phyloP scores from a whole-genome alignment of 1,140 invertebrate genomes.

The Thalassaphorura encarpata region DNA sequence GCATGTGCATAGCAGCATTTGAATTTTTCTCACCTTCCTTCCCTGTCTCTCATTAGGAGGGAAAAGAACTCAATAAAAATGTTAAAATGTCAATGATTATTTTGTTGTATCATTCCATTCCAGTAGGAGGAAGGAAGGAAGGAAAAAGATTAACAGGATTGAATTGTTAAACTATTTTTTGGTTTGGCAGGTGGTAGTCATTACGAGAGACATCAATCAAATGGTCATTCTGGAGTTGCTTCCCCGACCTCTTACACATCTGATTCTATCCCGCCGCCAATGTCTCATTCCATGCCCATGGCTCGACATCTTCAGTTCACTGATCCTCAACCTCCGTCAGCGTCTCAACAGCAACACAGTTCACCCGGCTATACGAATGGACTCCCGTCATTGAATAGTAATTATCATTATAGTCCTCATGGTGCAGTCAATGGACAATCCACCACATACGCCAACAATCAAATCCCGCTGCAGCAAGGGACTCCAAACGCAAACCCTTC shows the following conservation, averaged over 20 bases:
- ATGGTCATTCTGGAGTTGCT: neutral
- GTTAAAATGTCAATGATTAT: neutral
- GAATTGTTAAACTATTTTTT: neutral
- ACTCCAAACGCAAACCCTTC: neutral
- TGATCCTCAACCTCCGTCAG: conserved; percentile 11
- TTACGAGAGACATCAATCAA: conserved; percentile 30
- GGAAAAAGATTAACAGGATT: too few species aligned
- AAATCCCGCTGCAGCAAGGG: conserved; percentile 2
- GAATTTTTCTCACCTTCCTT: too few species aligned
- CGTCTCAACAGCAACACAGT: neutral
- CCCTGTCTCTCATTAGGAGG: too few species aligned
- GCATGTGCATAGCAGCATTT: too few species aligned
- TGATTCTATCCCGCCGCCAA: conserved; percentile 7
- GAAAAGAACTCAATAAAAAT: too few species aligned
- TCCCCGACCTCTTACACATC: neutral
- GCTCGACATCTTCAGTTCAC: conserved; percentile 21
- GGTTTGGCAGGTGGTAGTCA: conserved; percentile 27
- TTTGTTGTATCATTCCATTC: neutral
- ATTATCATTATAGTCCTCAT: too few species aligned
- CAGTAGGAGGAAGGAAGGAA: too few species aligned
- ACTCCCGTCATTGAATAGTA: too few species aligned
- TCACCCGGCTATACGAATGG: too few species aligned
- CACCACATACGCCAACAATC: too few species aligned
- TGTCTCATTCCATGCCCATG: conserved; percentile 26
- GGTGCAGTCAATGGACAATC: conserved; percentile 6